Conservation (phyloP, 1,140 invertebrate genomes). For the Halictus rubicundus region DNA sequence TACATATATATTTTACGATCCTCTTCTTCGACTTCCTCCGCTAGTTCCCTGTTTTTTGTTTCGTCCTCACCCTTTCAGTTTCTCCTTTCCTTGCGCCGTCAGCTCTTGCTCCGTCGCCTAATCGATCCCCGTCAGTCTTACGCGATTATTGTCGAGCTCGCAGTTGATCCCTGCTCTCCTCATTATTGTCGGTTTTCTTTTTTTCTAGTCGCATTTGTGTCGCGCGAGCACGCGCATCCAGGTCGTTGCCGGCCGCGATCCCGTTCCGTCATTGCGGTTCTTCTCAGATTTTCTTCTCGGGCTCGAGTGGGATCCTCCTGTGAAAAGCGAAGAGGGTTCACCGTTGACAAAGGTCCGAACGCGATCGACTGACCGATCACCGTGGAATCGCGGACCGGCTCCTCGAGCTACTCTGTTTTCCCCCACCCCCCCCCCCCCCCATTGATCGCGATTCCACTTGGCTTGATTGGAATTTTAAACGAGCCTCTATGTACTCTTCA, state of each 20-base stretch:
- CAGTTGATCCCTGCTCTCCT: conserved; percentile 50
- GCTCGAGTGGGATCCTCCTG: conserved; percentile 18
- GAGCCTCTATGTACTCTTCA: not conserved
- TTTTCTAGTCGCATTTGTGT: conserved; percentile 8
- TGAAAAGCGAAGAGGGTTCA: conserved; percentile 6
- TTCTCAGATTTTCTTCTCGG: conserved; percentile 25
- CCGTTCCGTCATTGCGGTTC: conserved; percentile 2
- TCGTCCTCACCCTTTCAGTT: not conserved
- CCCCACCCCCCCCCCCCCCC: too few relatives aligned
- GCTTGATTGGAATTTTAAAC: conserved; percentile 1
- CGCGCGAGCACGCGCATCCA: conserved; percentile 31
- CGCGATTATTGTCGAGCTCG: conserved; percentile 62
- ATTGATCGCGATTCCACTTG: not conserved
- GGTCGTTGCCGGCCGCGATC: conserved; percentile 28
- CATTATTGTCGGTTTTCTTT: conserved; percentile 56
- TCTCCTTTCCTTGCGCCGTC: too few relatives aligned
- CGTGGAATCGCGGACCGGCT: conserved; percentile 22
- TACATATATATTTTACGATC: not conserved
- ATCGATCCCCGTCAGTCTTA: conserved; percentile 56
- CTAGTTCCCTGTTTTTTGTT: too few relatives aligned
- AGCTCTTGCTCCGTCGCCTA: conserved; percentile 4
- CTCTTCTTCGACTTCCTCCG: not conserved
- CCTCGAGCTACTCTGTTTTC: not conserved
- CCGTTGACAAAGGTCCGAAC: conserved; percentile 13
- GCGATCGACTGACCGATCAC: not conserved